Base-by-base conservation (phyloP, 2,113 vertebrate species). In the Polyodon spathula region DNA sequence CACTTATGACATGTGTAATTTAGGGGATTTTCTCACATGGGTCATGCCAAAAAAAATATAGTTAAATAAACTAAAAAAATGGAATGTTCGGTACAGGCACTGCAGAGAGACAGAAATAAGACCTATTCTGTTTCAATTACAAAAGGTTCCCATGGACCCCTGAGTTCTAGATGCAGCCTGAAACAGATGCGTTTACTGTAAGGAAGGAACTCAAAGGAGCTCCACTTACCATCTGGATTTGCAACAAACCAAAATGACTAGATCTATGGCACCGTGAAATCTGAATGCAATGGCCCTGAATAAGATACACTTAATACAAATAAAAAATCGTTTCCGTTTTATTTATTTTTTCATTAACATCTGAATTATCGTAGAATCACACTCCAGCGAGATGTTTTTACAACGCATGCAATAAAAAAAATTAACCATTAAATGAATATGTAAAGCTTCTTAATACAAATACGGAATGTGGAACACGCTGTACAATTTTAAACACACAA, bases 11-110 rank as follows among this genome's bases (percentile, higher is more conserved):
- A 82, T 73, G 77, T 66, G 71, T 84, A 88, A 86, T 88, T 85
- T 84, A 73, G 79, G 81, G 84, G 81, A 85, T 84, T 87, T 85
- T 84, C 80, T 76, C 63, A 51, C 38, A 73, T 58, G 76, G 63
- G 63, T 81, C 81, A 76, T 69, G 81, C 80, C 83, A 84, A 85
- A 78, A 67, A 80, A 86, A 80, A 83, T 81, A 84, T 77, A 69
- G 59, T 71, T 76, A 76, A 72, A 84, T 85, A 76, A 84, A 27
- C 27, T 1, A 27, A 84, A 83, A 79, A 79, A 81, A 72, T 83
- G 76, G 76, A 85, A 80, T 72, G 79, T 75, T 50, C 68, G 74
- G 75, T 73, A 57, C 64, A 74, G 68, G 68, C 65, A 59, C 66
- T 63, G 37, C 73, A 70, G 73, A 63, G 66, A 71, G 66, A 74